Evolutionary conservation across 2,113 vertebrate species (phyloP).

Genomic region (Macroglossus sobrinus): DNA sequence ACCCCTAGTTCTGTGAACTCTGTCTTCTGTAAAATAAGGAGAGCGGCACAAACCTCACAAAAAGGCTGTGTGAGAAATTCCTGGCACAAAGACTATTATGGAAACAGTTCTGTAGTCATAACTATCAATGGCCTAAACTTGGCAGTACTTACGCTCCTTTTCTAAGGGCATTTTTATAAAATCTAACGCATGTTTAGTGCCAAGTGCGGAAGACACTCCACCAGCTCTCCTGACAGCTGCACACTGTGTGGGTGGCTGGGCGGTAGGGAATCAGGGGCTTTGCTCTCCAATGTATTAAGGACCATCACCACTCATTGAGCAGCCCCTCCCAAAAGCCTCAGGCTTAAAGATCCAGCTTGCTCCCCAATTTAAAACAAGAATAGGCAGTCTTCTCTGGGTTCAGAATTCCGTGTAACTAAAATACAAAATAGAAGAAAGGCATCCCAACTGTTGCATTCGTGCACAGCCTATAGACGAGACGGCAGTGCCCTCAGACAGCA

Average conservation of each 20-base stretch:
- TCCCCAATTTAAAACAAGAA: background rate
- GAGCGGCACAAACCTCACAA: background rate
- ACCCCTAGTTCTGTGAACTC: background rate
- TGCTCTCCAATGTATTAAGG: background rate
- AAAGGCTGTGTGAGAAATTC: background rate
- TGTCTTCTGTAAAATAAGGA: background rate
- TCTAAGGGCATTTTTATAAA: background rate
- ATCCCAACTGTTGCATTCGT: slow-evolving; percentile 80
- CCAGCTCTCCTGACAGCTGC: background rate
- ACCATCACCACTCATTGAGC: background rate
- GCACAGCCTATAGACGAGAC: slow-evolving; percentile 60
- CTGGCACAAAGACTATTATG: background rate
- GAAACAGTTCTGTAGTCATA: background rate
- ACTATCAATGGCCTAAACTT: background rate
- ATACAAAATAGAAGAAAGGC: slow-evolving; percentile 55
- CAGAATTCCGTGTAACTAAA: slow-evolving; percentile 46
- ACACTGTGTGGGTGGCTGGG: fast-evolving
- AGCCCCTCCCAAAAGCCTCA: background rate
- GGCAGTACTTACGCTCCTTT: background rate
- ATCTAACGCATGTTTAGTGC: background rate
- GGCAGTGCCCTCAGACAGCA: slow-evolving; percentile 78
- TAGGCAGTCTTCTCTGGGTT: background rate
- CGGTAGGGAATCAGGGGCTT: background rate
- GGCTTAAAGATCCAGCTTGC: background rate
- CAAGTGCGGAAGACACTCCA: background rate